phyloP scores from a whole-genome alignment of 2,797 vertebrate genomes.

The Masticophis lateralis region DNA sequence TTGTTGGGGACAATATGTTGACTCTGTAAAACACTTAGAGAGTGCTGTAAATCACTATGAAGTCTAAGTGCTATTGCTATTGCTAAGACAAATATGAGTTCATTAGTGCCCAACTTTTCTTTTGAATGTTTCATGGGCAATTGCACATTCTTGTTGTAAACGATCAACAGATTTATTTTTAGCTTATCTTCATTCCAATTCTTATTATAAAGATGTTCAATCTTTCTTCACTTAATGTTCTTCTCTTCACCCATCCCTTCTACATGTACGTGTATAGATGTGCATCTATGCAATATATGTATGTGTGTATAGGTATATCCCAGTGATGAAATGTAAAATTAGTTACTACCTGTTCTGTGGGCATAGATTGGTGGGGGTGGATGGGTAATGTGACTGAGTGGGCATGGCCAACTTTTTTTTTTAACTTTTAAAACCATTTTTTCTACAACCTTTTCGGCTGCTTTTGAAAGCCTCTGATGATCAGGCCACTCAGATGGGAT shows the following conservation, averaged over 20 bases:
- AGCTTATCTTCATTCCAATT: background rate
- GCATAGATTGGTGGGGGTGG: too few species aligned
- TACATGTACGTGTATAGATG: background rate
- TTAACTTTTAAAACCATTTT: too few species aligned
- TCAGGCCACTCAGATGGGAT: too few species aligned
- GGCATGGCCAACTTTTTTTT: too few species aligned
- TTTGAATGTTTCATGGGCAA: background rate
- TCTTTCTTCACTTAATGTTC: background rate
- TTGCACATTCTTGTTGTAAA: background rate
- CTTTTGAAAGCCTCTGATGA: too few species aligned
- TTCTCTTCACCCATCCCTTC: background rate
- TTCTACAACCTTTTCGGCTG: too few species aligned
- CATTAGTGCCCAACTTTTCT: background rate
- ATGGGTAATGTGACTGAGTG: too few species aligned
- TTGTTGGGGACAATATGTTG: background rate
- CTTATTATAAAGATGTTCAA: background rate
- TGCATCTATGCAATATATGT: background rate
- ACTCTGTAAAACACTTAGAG: background rate
- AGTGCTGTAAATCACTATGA: background rate
- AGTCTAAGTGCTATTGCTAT: background rate
- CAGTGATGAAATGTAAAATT: too few species aligned
- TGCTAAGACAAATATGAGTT: background rate
- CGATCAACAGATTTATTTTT: background rate
- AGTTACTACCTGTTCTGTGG: too few species aligned
- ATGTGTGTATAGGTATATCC: background rate